A percentile compares a stretch with the other conserved stretches of the same genome.
Conservation (phyloP, 2,888 invertebrate genomes). For the Venusia cambrica region DNA sequence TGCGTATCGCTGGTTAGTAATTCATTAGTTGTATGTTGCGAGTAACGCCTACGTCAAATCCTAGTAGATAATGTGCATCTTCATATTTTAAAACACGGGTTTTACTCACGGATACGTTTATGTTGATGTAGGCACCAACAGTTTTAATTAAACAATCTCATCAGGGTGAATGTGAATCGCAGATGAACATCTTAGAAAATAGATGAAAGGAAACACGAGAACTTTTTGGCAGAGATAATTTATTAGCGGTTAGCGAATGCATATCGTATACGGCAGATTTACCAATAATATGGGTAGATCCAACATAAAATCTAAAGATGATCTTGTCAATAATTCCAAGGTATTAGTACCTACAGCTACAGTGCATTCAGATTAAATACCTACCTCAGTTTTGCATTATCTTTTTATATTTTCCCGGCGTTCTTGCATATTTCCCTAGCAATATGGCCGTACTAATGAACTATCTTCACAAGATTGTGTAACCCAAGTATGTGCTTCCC, state of each 20-base stretch:
- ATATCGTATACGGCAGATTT: slow-evolving; percentile 40
- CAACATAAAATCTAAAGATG: slow-evolving; percentile 10
- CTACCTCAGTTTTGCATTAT: slow-evolving; percentile 17
- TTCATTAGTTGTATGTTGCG: slow-evolving; percentile 66
- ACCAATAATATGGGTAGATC: slow-evolving; percentile 10
- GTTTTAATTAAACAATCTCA: no score
- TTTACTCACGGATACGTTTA: no score
- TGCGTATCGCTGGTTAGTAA: slow-evolving; percentile 58
- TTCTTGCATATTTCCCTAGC: slow-evolving; percentile 31
- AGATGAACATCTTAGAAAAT: no score
- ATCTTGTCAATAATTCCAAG: slow-evolving; percentile 13
- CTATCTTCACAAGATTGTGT: slow-evolving; percentile 71
- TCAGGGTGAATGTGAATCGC: no score
- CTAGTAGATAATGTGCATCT: slow-evolving; percentile 46
- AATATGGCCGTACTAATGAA: slow-evolving; percentile 48
- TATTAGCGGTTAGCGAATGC: slow-evolving; percentile 39
- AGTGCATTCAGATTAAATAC: slow-evolving; percentile 9
- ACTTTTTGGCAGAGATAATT: slow-evolving; percentile 41
- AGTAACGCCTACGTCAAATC: slow-evolving; percentile 63
- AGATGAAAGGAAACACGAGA: slow-evolving; percentile 57
- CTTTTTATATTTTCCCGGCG: slow-evolving; percentile 21
- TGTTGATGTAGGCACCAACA: no score
- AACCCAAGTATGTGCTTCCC: slow-evolving; percentile 77
- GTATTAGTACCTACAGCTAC: no score
- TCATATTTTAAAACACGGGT: no score